A percentile compares a stretch with the other conserved stretches of the same genome.
These are phyloP conservation scores for Leptothorax acervorum DNA, from an alignment of 2,888 invertebrate genomes.

Conservation along the genomic window DNA sequence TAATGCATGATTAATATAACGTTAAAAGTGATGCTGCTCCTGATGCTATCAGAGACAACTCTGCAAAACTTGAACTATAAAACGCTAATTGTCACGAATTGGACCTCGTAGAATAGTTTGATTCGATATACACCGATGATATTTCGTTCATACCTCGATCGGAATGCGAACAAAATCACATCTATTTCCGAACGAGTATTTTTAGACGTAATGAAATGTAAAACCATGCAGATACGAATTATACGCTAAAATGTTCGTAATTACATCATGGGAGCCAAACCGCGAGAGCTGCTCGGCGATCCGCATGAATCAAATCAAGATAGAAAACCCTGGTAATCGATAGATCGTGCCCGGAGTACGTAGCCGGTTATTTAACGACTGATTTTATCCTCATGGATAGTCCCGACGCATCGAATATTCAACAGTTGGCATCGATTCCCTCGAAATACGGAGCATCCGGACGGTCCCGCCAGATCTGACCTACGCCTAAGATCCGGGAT, in stretches of 20 bases:
- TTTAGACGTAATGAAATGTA: conserved; percentile 45
- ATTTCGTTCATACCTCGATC: neutral
- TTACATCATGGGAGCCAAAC: conserved; percentile 20
- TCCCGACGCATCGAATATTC: conserved; percentile 48
- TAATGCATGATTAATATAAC: neutral
- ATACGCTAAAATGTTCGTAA: conserved; percentile 38
- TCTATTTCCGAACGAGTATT: conserved; percentile 18
- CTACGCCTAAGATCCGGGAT: neutral
- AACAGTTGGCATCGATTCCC: conserved; percentile 49
- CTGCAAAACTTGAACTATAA: neutral
- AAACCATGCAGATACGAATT: conserved; percentile 44
- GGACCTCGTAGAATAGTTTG: neutral
- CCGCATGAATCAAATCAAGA: conserved; percentile 27
- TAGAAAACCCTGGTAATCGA: conserved; percentile 38
- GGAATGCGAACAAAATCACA: conserved; percentile 11
- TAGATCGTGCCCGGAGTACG: conserved; percentile 43
- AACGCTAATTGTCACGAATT: neutral
- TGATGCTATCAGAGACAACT: neutral
- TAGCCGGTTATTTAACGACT: conserved; percentile 31
- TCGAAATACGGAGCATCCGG: conserved; percentile 27
- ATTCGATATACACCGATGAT: neutral
- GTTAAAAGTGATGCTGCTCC: neutral
- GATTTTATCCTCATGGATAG: conserved; percentile 31
- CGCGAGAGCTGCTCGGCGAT: conserved; percentile 8
- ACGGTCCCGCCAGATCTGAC: conserved; percentile 13